Evolutionary conservation across 2,113 vertebrate genomes (phyloP), one percentile per base, ranked within the genome.

Genomic region (Microcebus lehilahytsara): DNA sequence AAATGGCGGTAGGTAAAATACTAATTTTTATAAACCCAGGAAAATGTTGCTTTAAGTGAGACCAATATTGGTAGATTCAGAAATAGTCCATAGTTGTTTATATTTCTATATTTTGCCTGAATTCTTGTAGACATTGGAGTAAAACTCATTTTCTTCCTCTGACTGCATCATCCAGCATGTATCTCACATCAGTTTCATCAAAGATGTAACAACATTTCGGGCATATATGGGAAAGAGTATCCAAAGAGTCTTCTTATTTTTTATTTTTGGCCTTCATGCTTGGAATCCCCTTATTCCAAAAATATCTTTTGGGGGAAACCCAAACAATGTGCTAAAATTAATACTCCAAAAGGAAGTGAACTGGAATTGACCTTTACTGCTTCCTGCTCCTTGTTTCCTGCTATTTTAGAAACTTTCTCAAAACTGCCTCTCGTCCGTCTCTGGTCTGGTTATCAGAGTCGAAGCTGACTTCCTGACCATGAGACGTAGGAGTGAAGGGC

Each of bases 241-340:
- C 42, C 64, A 56, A 83, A 78, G 66, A 74, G 58, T 78, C 72
- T 22, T 85, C 53, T 91, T 66, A 34, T 58, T 89, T 91, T 93
- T 72, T 96, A 58, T 80, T 93, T 97, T 95, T 96, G 79, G 91
- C 37, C 30, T 87, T 97, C 74, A 85, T 72, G n/a, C 62, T 94
- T 97, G 96, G 96, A 97, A 97, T 97, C 93, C 95, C 97, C 93
- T 97, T 94, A 86, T 81, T 92, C 85, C 85, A 89, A 94, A 97
- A 96, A 97, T 94, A 95, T 75, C 69, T 96, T 96, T 89, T 96
- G 32, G 93, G 97, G 95, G 92, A 95, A 97, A 88, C 97, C 96
- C 97, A 98, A 96, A 97, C 96, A 97, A 92, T 96, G 80, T 97
- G n/a, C 89, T 97, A 96, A 97, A 97, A 96, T 96, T 96, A 97